phyloP scores from a whole-genome alignment of 2,797 vertebrate species.

The Glossophaga mutica region DNA sequence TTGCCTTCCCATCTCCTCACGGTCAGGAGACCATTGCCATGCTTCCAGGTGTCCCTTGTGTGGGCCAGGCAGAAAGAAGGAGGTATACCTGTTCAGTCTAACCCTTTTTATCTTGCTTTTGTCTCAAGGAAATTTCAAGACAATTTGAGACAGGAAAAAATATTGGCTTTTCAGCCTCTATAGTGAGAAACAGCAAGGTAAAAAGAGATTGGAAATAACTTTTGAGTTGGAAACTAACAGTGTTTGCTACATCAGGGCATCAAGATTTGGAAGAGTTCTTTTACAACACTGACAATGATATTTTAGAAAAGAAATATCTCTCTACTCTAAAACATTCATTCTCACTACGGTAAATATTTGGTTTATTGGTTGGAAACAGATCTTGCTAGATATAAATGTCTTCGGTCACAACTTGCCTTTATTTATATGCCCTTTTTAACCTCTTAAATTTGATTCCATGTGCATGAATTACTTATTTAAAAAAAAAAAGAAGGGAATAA shows the following conservation, averaged over 20 bases:
- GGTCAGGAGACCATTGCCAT: background rate
- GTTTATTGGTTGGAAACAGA: background rate
- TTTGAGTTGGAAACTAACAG: background rate
- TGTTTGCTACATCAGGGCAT: background rate
- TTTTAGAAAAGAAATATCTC: background rate
- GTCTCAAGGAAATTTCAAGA: background rate
- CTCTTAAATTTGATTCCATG: background rate
- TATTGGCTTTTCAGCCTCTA: background rate
- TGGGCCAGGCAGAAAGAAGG: background rate
- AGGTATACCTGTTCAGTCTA: background rate
- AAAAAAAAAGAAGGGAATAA: background rate
- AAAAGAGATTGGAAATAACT: background rate
- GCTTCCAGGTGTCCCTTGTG: background rate
- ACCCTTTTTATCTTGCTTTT: background rate
- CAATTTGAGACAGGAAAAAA: background rate
- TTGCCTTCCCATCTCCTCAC: background rate
- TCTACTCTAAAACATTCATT: background rate
- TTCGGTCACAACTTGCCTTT: background rate
- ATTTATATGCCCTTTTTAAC: background rate
- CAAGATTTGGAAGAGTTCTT: background rate
- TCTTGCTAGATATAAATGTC: background rate
- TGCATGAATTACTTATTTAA: background rate
- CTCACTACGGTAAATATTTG: background rate
- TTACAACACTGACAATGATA: background rate
- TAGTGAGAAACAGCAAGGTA: background rate